Conservation (phyloP, 1,140 invertebrate species). For the Megalopta genalis region DNA sequence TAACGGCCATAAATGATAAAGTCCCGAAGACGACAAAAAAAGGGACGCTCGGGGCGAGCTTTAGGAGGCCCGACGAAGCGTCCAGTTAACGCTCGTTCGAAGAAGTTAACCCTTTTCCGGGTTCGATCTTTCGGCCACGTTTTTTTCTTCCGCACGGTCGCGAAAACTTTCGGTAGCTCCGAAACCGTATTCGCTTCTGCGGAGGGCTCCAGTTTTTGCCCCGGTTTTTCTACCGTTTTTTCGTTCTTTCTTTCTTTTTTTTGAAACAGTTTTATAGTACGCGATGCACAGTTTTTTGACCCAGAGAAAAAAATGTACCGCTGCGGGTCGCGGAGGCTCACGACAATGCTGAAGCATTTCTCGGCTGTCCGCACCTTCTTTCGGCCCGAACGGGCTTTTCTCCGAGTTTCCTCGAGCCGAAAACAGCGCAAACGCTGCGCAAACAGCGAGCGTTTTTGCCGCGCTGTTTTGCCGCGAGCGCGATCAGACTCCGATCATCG, state of each 20-base stretch:
- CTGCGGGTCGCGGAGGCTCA: constrained; percentile 37
- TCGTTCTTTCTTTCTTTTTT: constrained; percentile 30
- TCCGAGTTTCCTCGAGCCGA: too few species aligned
- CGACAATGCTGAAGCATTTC: too few species aligned
- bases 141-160: constrained; percentile 14
- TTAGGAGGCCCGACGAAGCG: constrained; percentile 28
- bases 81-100: constrained; percentile 51
- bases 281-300: constrained; percentile 47
- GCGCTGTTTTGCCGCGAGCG: not conserved
- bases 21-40: constrained; percentile 20
- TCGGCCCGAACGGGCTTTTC: too few species aligned
- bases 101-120: constrained; percentile 58
- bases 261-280: not conserved
- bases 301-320: constrained; percentile 58
- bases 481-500: constrained; percentile 3
- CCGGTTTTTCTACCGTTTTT: constrained; percentile 33
- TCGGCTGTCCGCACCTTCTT: not conserved
- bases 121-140: not conserved
- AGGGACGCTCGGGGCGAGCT: not conserved
- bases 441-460: not conserved
- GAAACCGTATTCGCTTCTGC: not conserved
- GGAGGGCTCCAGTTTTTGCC: constrained; percentile 25
- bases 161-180: not conserved
- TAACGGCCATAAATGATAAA: constrained; percentile 31
- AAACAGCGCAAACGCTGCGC: too few species aligned